Evolutionary conservation across 1,140 invertebrate genomes (phyloP).

Genomic region (Pomacea maculata): DNA sequence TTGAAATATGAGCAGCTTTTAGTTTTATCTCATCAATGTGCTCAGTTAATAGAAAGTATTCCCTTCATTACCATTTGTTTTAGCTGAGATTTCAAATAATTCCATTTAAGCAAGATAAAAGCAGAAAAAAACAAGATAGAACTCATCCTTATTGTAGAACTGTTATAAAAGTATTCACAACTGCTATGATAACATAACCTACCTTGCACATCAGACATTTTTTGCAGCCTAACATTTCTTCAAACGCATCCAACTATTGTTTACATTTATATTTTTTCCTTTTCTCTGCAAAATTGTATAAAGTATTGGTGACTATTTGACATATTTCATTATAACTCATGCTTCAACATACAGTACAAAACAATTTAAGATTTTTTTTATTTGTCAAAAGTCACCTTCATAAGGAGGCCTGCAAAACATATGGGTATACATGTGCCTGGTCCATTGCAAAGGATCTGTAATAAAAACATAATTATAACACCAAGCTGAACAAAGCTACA

Average conservation of each 20-base stretch:
- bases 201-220: too few species aligned
- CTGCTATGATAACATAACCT: too few species aligned
- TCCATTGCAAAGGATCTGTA: slow-evolving; percentile 76
- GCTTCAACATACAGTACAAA: neutral
- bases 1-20: too few species aligned
- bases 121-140: too few species aligned
- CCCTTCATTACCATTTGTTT: too few species aligned
- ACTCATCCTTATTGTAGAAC: too few species aligned
- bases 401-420: slow-evolving; percentile 75
- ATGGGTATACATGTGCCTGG: slow-evolving; percentile 94
- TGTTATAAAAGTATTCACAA: too few species aligned
- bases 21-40: neutral
- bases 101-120: too few species aligned
- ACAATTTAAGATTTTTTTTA: too few species aligned
- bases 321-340: neutral
- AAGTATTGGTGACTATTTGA: neutral
- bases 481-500: neutral
- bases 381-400: slow-evolving; percentile 55
- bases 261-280: neutral
- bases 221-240: too few species aligned
- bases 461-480: slow-evolving; percentile 2
- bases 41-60: neutral
- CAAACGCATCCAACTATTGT: neutral
- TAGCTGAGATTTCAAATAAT: too few species aligned
- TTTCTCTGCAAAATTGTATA: neutral